Percentiles rank a stretch among this genome's conserved stretches.
Evolutionary conservation across 2,888 invertebrate genomes (phyloP).

Genomic region (Troides helena): DNA sequence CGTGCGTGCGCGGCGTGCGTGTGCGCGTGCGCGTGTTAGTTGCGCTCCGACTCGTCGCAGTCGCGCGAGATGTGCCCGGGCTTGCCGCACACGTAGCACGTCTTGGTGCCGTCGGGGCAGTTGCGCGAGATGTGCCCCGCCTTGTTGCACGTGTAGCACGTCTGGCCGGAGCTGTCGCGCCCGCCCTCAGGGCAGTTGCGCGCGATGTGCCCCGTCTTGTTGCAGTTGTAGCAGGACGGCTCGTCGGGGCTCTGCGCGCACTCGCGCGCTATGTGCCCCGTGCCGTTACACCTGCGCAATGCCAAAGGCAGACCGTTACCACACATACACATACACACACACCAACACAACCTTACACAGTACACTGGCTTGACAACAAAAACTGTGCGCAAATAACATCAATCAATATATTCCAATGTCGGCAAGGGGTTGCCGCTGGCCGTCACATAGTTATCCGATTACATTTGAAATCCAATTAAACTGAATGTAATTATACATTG

Average conservation of each 20-base stretch:
- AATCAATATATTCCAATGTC: neutral
- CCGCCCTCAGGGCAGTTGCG: slow-evolving; percentile 90
- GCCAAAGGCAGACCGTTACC: neutral
- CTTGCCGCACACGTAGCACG: slow-evolving; percentile 96
- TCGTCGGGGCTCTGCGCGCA: slow-evolving; percentile 90
- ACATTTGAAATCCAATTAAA: slow-evolving; percentile 7
- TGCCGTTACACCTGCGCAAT: slow-evolving; percentile 88
- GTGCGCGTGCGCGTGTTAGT: slow-evolving; percentile 63
- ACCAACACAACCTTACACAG: neutral
- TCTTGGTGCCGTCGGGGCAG: slow-evolving; percentile 92
- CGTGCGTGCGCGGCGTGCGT: slow-evolving; percentile 48
- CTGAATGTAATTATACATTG: slow-evolving; percentile 4
- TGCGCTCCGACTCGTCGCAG: slow-evolving; percentile 89
- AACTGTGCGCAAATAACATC: neutral
- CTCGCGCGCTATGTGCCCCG: slow-evolving; percentile 96
- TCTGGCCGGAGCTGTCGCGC: slow-evolving; percentile 84
- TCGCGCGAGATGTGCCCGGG: slow-evolving; percentile 94
- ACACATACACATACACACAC: neutral
- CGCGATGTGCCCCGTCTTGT: slow-evolving; percentile 95
- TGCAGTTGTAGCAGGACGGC: slow-evolving; percentile 97
- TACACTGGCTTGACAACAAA: too few relatives aligned
- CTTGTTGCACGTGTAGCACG: slow-evolving; percentile 97
- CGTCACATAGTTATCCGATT: neutral
- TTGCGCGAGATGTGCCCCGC: slow-evolving; percentile 94
- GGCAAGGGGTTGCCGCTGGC: neutral